Base-by-base conservation (phyloP, 2,797 vertebrate species). In the Dendrocincla tyrannina region DNA sequence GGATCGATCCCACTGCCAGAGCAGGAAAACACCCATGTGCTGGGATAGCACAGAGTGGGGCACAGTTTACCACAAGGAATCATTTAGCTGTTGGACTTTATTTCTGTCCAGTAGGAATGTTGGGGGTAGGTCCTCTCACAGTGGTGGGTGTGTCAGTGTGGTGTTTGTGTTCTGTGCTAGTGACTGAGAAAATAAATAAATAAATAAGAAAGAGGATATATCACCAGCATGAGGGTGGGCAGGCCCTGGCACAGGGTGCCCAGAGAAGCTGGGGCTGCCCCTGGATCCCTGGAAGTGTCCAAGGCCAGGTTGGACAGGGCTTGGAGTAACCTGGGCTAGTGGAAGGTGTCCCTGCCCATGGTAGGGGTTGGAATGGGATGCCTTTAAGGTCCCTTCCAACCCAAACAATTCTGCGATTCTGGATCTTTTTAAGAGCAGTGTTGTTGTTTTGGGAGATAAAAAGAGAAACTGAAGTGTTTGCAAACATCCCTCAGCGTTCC, bases 261-360 rank as follows among this genome's bases (percentile, higher is more conserved):
- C 79, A 59, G 25, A 32, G 66, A 10, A 17, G 44, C 52, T 52
- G 66, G 32, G 58, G n/a, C 50, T 89, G 37, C 9, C 5, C 15
- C 58, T 41, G 39, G 39, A 59, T 52, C 39, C 58, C 25, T 78
- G 88, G 22, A 3, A 72, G 2, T 41, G 24, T 10, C 0, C 66
- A 27, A 70, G 46, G 25, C 5, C 12, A 20, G 33, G 25, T 0
- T 72, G 59, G 28, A 39, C 0, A 0, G 32, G 28, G 11, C 8
- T 58, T 23, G n/a, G 59, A 60, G 30, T 18, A 41, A 0, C 7
- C 33, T 66, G 73, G 23, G 0, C 0, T 3, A 0, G 53, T n/a
- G 30, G 32, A 11, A 73, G 32, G 6, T 3, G 18, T 6, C 33
- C 18, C 30, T 78, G 58, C 2, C 58, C 25, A 14, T 14, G 15